Base-by-base conservation (phyloP, 2,113 vertebrate species). In the Peromyscus polionotus region DNA sequence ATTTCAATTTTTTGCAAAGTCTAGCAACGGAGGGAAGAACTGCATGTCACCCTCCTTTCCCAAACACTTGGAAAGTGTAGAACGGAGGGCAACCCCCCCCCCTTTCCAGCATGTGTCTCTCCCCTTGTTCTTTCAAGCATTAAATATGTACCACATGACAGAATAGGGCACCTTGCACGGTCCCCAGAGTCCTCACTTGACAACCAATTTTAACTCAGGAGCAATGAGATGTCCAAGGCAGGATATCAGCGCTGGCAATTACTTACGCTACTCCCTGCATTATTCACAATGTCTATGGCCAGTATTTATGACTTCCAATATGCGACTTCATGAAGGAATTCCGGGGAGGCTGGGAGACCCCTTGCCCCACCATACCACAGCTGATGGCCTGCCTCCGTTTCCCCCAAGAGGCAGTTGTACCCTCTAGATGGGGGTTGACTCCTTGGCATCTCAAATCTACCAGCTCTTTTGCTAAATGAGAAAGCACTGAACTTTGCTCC, bases 111-210 rank as follows among this genome's bases (percentile, higher is more conserved):
- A 94, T 94, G 90, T 97, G 96, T 80, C 96, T 92, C 97, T 85
- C 96, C 57, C 70, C 97, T 57, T 91, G 97, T 93, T 97, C 98
- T 98, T 95, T 94, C 96, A 88, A 96, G 98, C 98, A 96, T 98
- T 98, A 98, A 97, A 97, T 96, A 96, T 51, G 95, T 90, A 96
- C 87, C 98, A 96, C 98, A 96, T 97, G 98, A 98, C 98, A 98
- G 98, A 98, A 97, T 77, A 97, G 98, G 98, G 97, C 98, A 98
- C 98, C 97, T 98, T 98, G 98, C 97, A 86, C 83, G 54, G 97
- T 83, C 95, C 98, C 90, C 97, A 33, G 91, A 97, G 98, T 77
- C 97, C 97, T 84, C 97, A 24, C 98, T 95, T 96, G 98, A 96
- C 98, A 98, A 96, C 94, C 97, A 89, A 75, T 98, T 98, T 96